These are phyloP conservation scores for Carlito syrichta DNA, from an alignment of 2,113 vertebrate species.

Conservation along the genomic window DNA sequence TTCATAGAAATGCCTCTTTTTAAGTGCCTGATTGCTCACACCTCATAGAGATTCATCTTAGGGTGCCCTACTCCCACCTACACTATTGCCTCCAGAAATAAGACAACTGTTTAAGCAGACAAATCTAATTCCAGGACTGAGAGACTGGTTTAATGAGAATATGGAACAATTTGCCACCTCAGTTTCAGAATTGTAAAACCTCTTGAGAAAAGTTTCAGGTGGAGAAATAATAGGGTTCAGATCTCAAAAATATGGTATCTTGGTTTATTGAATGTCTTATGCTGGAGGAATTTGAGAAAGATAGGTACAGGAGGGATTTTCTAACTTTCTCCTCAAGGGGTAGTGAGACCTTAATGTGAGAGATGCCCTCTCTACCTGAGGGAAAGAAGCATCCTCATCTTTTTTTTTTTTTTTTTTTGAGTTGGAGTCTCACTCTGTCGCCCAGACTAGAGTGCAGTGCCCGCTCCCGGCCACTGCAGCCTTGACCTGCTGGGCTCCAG, in stretches of 20 bases:
- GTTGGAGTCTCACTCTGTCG: no score
- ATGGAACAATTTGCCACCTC: not conserved
- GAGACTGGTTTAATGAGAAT: not conserved
- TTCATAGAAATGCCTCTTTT: not conserved
- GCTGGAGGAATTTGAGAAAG: not conserved
- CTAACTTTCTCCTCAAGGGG: not conserved
- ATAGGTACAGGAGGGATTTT: not conserved
- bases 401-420: no score
- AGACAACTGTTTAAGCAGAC: not conserved
- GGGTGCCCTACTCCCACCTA: not conserved
- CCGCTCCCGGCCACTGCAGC: no score
- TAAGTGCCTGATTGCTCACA: not conserved
- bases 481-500: no score
- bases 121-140: not conserved
- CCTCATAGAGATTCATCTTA: not conserved
- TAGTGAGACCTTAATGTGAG: not conserved
- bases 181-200: not conserved
- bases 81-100: not conserved
- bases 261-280: not conserved
- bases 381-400: not conserved
- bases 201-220: not conserved
- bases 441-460: no score
- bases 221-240: not conserved
- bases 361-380: not conserved
- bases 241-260: not conserved